A percentile compares a stretch with the other conserved stretches of the same genome.
Evolutionary conservation across 2,888 invertebrate species (phyloP).

Genomic region (Cheilosia grossa): DNA sequence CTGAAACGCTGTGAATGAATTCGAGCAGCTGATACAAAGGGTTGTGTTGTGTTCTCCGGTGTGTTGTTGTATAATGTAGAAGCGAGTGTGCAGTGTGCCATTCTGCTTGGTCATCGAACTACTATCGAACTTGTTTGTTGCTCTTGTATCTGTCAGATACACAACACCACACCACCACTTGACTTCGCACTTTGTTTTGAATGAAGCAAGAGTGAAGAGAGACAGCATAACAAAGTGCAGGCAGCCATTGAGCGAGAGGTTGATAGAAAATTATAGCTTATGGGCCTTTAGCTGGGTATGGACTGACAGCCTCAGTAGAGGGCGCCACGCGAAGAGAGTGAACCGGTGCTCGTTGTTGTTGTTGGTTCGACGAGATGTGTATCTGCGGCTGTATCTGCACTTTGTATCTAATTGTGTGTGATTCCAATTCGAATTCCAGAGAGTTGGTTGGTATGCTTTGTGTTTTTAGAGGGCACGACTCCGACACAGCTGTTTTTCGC

Average conservation of each 20-base stretch:
- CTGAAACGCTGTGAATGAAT: slow-evolving; percentile 70
- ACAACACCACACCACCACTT: slow-evolving; percentile 51
- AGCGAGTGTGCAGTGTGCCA: slow-evolving; percentile 57
- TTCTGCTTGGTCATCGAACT: slow-evolving; percentile 73
- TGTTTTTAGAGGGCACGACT: slow-evolving; percentile 71
- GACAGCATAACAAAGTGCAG: slow-evolving; percentile 28
- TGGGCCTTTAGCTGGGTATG: too few species aligned
- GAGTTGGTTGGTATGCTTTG: slow-evolving; percentile 43
- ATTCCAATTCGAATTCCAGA: slow-evolving; percentile 68
- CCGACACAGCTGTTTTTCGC: slow-evolving; percentile 73
- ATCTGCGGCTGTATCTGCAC: slow-evolving; percentile 11
- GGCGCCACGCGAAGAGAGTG: background rate
- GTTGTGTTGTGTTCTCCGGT: slow-evolving; percentile 48
- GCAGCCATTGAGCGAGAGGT: background rate
- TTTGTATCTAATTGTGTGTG: slow-evolving; percentile 56
- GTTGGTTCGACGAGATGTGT: slow-evolving; percentile 50
- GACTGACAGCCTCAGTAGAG: background rate
- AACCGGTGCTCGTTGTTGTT: slow-evolving; percentile 3
- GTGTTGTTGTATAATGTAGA: slow-evolving; percentile 29
- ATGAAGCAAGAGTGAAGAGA: slow-evolving; percentile 39
- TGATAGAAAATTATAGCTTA: background rate
- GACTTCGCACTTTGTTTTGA: slow-evolving; percentile 51
- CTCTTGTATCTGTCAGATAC: slow-evolving; percentile 71
- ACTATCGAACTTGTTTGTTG: slow-evolving; percentile 73
- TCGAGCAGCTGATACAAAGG: slow-evolving; percentile 59